Evolutionary conservation across 2,797 vertebrate species (phyloP).

Genomic region (Austrolebias charrua): DNA sequence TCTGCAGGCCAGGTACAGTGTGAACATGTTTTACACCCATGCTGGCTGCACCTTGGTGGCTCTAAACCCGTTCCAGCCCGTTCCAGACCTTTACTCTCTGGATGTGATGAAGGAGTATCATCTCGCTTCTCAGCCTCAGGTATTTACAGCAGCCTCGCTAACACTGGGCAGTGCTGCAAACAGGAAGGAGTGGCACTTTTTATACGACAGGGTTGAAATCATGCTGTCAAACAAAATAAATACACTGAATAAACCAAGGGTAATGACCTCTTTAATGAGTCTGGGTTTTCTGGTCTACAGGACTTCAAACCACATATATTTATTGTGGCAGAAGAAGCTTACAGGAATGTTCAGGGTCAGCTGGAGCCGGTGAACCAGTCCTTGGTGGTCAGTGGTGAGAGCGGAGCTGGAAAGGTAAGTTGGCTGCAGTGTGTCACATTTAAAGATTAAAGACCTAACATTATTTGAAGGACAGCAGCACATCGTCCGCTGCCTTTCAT

Average conservation of each 20-base stretch:
- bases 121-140: constrained; percentile 85
- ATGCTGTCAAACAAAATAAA: constrained; percentile 3
- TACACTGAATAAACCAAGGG: background rate
- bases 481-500: no score
- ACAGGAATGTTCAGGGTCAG: constrained; percentile 90
- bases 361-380: constrained; percentile 89
- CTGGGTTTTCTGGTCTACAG: constrained; percentile 53
- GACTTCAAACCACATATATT: constrained; percentile 93
- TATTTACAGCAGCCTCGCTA: constrained; percentile 53
- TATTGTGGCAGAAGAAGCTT: constrained; percentile 92
- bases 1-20: constrained; percentile 89
- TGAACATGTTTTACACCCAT: constrained; percentile 89
- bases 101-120: constrained; percentile 94
- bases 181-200: no score
- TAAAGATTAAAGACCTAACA: no score
- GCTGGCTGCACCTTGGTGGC: constrained; percentile 96
- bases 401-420: constrained; percentile 95
- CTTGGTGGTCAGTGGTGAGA: constrained; percentile 95
- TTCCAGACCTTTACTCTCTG: constrained; percentile 87
- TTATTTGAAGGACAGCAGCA: no score
- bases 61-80: constrained; percentile 91
- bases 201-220: background rate
- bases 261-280: constrained; percentile 1
- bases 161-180: constrained; percentile 1
- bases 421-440: background rate